A percentile compares a stretch with the other conserved stretches of the same genome.
phyloP scores from a whole-genome alignment of 2,888 invertebrate species.

The Unio pictorum region DNA sequence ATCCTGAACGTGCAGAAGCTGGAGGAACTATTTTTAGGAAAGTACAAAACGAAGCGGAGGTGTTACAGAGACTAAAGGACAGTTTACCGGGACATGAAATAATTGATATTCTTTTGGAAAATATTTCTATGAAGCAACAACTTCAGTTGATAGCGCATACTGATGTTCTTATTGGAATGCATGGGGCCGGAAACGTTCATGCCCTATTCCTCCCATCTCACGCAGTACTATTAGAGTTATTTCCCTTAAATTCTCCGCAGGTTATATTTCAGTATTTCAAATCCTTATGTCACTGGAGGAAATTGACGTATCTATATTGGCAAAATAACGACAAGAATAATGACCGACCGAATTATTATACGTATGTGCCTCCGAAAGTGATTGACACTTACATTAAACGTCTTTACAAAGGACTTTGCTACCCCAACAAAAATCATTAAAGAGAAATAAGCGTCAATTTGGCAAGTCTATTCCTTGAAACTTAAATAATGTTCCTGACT shows the following conservation, averaged over 20 bases:
- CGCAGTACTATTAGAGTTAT: conserved; percentile 28
- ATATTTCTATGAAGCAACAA: conserved; percentile 26
- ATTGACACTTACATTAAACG: neutral
- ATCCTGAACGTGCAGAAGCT: conserved; percentile 20
- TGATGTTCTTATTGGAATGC: conserved; percentile 35
- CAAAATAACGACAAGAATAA: conserved; percentile 22
- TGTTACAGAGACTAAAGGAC: conserved; percentile 6
- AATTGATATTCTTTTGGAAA: conserved; percentile 17
- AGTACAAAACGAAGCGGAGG: conserved; percentile 27
- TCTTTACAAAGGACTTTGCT: too few relatives aligned
- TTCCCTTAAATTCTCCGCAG: conserved; percentile 25
- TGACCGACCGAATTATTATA: conserved; percentile 23
- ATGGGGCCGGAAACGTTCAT: conserved; percentile 33
- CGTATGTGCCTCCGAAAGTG: conserved; percentile 18
- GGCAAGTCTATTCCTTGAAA: too few relatives aligned
- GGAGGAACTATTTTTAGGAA: conserved; percentile 26
- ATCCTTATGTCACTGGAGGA: conserved; percentile 28
- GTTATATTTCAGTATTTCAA: conserved; percentile 29
- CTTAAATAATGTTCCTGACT: too few relatives aligned
- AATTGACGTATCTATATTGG: conserved; percentile 28
- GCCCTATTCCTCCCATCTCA: conserved; percentile 28
- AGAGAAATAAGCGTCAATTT: too few relatives aligned
- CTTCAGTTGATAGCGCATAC: conserved; percentile 23
- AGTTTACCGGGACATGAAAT: conserved; percentile 10
- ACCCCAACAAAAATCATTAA: too few relatives aligned